Evolutionary conservation across 2,888 invertebrate species (phyloP).

Genomic region (Erebia aethiops): DNA sequence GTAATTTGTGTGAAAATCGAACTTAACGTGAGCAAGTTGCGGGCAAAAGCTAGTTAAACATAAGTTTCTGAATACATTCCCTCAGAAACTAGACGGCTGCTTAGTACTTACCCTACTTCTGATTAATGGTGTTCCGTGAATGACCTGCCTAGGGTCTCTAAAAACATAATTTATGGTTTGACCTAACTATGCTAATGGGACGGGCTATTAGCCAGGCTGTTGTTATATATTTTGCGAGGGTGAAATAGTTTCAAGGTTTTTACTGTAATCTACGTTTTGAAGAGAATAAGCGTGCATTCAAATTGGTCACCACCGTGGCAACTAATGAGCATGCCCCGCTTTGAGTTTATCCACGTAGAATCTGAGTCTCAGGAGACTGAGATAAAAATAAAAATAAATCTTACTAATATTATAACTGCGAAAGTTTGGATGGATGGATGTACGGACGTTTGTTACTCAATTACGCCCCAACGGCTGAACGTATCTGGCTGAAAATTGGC

Average conservation of each 20-base stretch:
- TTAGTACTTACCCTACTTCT: conserved; percentile 31
- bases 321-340: no score
- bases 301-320: no score
- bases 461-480: no score
- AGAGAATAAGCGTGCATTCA: no score
- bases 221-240: conserved; percentile 26
- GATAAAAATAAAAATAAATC: no score
- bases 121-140: conserved; percentile 42
- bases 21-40: not conserved
- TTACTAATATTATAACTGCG: no score
- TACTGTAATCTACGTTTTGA: not conserved
- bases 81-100: not conserved
- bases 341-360: no score
- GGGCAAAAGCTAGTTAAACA: not conserved
- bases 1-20: not conserved
- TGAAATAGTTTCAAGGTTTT: conserved; percentile 26
- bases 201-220: conserved; percentile 17
- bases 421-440: no score
- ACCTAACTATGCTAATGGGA: conserved; percentile 34
- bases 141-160: conserved; percentile 39
- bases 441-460: no score
- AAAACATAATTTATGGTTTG: conserved; percentile 42
- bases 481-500: no score
- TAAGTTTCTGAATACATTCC: not conserved
- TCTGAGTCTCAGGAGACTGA: no score